A percentile compares a stretch with the other conserved stretches of the same genome.
These are phyloP conservation scores for Ariopsis seemanni DNA, from an alignment of 2,113 vertebrate genomes.

Conservation along the genomic window DNA sequence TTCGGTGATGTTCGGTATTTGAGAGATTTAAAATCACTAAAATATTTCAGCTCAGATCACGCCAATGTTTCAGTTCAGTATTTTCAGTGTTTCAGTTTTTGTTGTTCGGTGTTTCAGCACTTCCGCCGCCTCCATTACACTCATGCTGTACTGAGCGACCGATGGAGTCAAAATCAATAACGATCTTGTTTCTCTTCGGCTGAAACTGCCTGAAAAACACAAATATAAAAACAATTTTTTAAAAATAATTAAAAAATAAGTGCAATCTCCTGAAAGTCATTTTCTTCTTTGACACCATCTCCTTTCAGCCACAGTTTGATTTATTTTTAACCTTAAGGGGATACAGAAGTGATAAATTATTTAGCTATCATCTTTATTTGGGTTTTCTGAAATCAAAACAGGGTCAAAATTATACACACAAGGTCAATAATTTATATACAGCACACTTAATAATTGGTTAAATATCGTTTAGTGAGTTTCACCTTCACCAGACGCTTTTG, in stretches of 20 bases:
- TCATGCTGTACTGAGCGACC: conserved; percentile 60
- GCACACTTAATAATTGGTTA: no score
- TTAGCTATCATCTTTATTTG: background rate
- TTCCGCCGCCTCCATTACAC: background rate
- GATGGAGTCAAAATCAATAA: conserved; percentile 86
- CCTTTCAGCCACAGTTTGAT: background rate
- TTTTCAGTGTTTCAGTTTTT: background rate
- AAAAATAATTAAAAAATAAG: background rate
- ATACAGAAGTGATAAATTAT: background rate
- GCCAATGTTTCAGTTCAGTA: background rate
- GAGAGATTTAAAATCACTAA: background rate
- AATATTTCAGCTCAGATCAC: background rate
- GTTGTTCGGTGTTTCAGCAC: background rate
- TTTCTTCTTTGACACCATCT: no score
- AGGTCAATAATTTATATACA: no score
- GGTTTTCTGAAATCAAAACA: no score
- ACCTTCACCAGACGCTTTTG: no score
- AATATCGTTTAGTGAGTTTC: no score
- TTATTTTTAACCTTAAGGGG: background rate
- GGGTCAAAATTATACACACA: no score
- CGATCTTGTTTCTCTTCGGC: conserved; percentile 78
- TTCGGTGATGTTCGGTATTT: background rate
- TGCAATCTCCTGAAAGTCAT: background rate
- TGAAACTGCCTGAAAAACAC: conserved; percentile 76
- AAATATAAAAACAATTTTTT: background rate